Evolutionary conservation across 2,888 invertebrate genomes (phyloP), one percentile per base, ranked within the genome.

Genomic region (Leistus spinibarbis): DNA sequence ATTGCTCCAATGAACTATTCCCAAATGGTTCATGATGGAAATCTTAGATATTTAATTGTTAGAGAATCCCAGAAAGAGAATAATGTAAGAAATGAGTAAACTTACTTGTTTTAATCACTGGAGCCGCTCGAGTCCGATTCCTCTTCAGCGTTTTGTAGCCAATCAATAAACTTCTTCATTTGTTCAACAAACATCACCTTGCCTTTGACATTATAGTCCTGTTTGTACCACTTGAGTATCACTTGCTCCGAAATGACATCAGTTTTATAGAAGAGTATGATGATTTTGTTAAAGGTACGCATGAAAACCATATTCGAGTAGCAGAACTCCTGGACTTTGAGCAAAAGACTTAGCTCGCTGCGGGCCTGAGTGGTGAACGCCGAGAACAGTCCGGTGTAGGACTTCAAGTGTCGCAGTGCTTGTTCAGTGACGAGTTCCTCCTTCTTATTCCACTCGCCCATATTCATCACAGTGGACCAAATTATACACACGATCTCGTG

Each of bases 261-360:
- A 82, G 93, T 95, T 91, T 96, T 97, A 89, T 98, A 98, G 88
- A 98, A 93, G 84, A 98, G 92, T 87, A 98, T 91, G 82, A 98
- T 93, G 83, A 98, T 96, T 89, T 98, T 98, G 86, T 96, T 96
- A 91, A 98, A 98, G 86, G 96, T 96, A 85, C 96, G 96, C 96
- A 98, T 96, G 87, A 98, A 98, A 86, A 95, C 96, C 97, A 98
- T 98, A 89, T 98, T 98, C 85, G 97, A 97, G 86, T 98, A 98
- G 88, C 98, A 98, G 87, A 95, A 98, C 85, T 98, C 98, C 87
- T 98, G 98, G 81, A 98, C 95, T 87, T 96, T 96, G 79, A 95
- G 89, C 83, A 98, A 90, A 79, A 98, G 90, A 76, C 93, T 93
- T 82, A 96, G 89, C 87, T 98, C 96, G 64, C 97, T 93, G 82